Base-by-base conservation (phyloP, 2,888 invertebrate genomes). In the Augiades crinisus region DNA sequence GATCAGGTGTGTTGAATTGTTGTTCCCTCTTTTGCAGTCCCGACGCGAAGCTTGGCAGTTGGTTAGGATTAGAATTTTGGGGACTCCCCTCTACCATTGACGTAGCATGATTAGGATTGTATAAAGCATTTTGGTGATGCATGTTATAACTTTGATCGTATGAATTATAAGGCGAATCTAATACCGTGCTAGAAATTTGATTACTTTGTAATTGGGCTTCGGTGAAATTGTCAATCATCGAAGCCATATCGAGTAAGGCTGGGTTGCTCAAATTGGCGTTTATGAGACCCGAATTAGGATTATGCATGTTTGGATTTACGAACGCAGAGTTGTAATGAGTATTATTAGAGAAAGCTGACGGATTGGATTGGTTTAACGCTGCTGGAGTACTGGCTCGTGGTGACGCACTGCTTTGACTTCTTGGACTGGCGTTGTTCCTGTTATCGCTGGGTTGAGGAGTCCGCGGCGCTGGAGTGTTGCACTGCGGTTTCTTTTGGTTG, bases 131-230 rank as follows among this genome's bases (percentile, higher is more conserved):
- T 60, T 93, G 92, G 64, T 93, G 93, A 65, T 93, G 93, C 36
- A 94, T 87, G 57, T 92, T 93, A 59, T 92, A 92, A 66, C 90
- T 92, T 69, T 92, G 92, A 56, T 92, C 92, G 37, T 92, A 92
- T 19, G 92, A 80, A 60, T 90, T 90, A 59, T 92, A 92, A 6
- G 93, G 93, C 2, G 92, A 92, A 71, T 95, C 95, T 63, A 95
- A 79, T 3, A 95, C 95, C 8, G 95, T 96, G 68, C 96, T 96
- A 30, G 96, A 95, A 59, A 95, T 95, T 79, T 95, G 95, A 70
- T 95, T 95, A 70, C 95, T 96, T 78, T 96, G 96, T 22, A 96
- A 80, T 69, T 95, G 95, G 12, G 94, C 93, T 67, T 94, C 94
- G 24, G 93, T 93, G 79, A 94, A 94, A 63, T 93, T 94, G 60